Evolutionary conservation across 2,888 invertebrate genomes (phyloP).

Genomic region (Baccha elongata): DNA sequence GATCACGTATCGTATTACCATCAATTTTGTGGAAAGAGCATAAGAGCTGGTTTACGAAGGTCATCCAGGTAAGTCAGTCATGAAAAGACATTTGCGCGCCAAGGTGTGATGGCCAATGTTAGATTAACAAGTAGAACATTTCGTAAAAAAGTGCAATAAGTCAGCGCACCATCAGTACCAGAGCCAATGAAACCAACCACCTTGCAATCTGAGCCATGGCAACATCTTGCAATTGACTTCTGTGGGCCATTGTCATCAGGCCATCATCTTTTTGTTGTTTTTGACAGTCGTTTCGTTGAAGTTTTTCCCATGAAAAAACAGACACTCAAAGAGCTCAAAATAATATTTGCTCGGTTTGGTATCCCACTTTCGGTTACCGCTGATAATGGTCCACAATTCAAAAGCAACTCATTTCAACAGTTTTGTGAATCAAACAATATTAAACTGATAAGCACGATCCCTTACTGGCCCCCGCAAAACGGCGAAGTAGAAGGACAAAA

Average conservation of each 20-base stretch:
- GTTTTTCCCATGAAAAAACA: not conserved
- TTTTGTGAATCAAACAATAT: too few relatives aligned
- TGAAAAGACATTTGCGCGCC: not conserved
- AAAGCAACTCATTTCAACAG: too few relatives aligned
- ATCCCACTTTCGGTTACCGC: slow-evolving; percentile 68
- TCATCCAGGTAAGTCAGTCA: not conserved
- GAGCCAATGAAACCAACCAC: slow-evolving; percentile 1
- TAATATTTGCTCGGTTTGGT: slow-evolving; percentile 76
- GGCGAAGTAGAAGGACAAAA: slow-evolving; percentile 5
- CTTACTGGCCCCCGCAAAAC: not conserved
- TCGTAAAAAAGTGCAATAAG: not conserved
- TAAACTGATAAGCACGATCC: not conserved
- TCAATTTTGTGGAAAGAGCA: not conserved
- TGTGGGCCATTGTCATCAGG: not conserved
- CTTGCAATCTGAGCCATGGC: not conserved
- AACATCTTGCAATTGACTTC: not conserved
- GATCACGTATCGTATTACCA: not conserved
- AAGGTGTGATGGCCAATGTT: slow-evolving; percentile 1
- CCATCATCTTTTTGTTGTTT: not conserved
- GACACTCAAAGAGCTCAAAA: not conserved
- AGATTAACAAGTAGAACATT: not conserved
- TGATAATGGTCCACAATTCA: too few relatives aligned
- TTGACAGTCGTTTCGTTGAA: not conserved
- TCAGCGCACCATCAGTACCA: slow-evolving; percentile 17
- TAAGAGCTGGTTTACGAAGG: not conserved